Evolutionary conservation across 1,140 invertebrate species (phyloP), one percentile per base, ranked within the genome.

Genomic region (Scaptomyza graminum): DNA sequence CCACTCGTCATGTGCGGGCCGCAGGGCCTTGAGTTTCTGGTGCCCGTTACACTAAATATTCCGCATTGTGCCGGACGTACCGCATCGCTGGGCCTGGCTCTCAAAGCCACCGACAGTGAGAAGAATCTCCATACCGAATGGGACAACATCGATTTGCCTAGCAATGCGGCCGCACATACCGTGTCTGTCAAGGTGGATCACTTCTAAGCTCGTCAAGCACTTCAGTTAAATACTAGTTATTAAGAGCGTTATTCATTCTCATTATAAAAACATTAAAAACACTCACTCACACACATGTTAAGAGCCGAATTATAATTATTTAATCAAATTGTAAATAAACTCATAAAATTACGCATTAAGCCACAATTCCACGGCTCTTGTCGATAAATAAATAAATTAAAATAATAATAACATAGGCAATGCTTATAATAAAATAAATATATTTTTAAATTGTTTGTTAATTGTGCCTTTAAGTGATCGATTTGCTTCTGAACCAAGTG

Each of bases 1-100:
- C 98, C 98, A 46, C 93, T 98, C 74, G 97, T 98, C 76, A 97
- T 98, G 95, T 98, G 97, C 93, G 98, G 98, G 54, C 98, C 98
- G 9, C 96, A 97, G 93, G 97, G 97, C 59, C 94, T 98, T 59
- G 94, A 96, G 91, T 99, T 99, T 92, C 92, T 95, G 28, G 94
- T 95, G 78, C 97, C 97, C 15, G 96, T 99, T 71, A 97, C 98
- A 87, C 93, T 99, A 25, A 94, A 95, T 44, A 95, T 96, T 89
- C 95, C 95, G 69, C 95, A 96, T 90, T 95, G 94, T 92, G 95
- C 95, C 65, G 95, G 95, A 84, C 95, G 95, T 9, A 94, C 95
- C 16, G 94, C 95, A 22, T 95, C 95, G 13, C 92, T 95, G 73
- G 94, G 94, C 46, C 93, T 96, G 34, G 95, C 95, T 5, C 93